Percentiles rank a stretch among this genome's conserved stretches.
These are phyloP conservation scores for Brachypodius melanocephalos DNA, from an alignment of 2,113 vertebrate genomes.

Conservation along the genomic window DNA sequence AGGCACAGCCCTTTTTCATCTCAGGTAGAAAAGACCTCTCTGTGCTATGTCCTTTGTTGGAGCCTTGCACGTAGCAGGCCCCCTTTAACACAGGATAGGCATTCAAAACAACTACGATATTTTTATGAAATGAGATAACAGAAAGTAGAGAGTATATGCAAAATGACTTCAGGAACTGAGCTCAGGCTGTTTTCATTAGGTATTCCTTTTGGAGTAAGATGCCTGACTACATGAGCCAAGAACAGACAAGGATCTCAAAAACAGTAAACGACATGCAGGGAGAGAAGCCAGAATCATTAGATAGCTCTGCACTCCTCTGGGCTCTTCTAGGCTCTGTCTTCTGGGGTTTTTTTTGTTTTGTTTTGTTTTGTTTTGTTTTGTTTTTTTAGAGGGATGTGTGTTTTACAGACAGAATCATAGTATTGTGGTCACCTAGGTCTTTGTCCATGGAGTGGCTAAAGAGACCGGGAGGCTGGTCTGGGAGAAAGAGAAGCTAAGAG, in stretches of 20 bases:
- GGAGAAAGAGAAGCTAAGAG: background rate
- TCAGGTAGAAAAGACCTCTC: background rate
- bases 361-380: too few species aligned
- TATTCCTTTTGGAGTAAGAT: background rate
- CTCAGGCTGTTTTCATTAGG: background rate
- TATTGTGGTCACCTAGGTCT: background rate
- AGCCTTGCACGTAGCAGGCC: rapidly evolving
- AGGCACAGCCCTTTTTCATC: background rate
- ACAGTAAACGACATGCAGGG: background rate
- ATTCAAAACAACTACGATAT: background rate
- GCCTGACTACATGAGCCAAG: background rate
- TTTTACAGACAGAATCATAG: background rate
- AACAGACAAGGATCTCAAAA: background rate
- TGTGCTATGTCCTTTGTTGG: background rate
- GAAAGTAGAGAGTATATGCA: background rate
- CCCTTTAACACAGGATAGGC: background rate
- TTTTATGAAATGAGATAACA: background rate
- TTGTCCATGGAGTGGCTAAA: background rate
- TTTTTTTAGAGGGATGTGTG: background rate
- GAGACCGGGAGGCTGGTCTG: background rate
- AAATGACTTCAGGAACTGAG: background rate
- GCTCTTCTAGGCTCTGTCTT: too few species aligned
- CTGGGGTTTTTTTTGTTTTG: too few species aligned
- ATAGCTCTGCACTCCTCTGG: background rate
- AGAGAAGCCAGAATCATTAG: background rate